Conservation (phyloP, 2,797 vertebrate genomes). For the Macroramphosus scolopax region DNA sequence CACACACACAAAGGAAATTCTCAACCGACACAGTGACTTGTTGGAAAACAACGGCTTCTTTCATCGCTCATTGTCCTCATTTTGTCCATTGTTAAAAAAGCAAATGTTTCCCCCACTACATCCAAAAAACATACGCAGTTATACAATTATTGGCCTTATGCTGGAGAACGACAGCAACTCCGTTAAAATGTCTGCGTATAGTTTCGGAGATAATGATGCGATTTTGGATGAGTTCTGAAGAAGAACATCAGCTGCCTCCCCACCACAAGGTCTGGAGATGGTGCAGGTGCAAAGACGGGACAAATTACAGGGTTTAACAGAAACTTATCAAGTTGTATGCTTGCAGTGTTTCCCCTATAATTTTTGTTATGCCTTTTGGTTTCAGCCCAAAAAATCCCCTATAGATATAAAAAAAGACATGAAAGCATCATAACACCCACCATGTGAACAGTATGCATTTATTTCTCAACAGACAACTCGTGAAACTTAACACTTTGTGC, state of each 20-base stretch:
- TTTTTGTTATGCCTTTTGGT: conserved; percentile 28
- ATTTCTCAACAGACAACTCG: too few relatives aligned
- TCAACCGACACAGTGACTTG: conserved; percentile 58
- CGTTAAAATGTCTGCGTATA: conserved; percentile 19
- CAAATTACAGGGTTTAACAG: conserved; percentile 19
- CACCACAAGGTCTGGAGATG: too few relatives aligned
- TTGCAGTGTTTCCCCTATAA: conserved; percentile 33
- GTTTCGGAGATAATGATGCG: conserved; percentile 30
- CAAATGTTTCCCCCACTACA: conserved; percentile 19
- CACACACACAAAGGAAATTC: conserved; percentile 59
- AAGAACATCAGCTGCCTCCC: too few relatives aligned
- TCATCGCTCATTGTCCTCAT: conserved; percentile 54
- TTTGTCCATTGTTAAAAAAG: conserved; percentile 48
- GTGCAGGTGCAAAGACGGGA: conserved; percentile 6
- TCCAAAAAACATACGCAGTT: conserved; percentile 6
- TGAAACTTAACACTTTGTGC: fast-evolving
- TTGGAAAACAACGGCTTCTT: conserved; percentile 48
- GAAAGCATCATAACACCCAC: conserved; percentile 32
- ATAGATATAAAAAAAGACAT: conserved; percentile 24
- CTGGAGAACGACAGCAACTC: conserved; percentile 20
- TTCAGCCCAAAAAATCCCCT: conserved; percentile 42
- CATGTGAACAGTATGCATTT: too few relatives aligned
- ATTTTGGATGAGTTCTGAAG: conserved; percentile 14
- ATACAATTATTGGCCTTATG: conserved; percentile 26
- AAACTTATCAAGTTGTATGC: conserved; percentile 21